Conservation (phyloP, 2,113 vertebrate species). For the Felis catus region F.catus_Fca126_mat1.0 CM031419.1:29390501-29391000, state of each 20-base stretch:
- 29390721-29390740: background rate
- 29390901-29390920: background rate
- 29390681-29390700: background rate
- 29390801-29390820: background rate
- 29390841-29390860: background rate
- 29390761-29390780: background rate
- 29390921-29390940: background rate
- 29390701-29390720: background rate
- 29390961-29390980: background rate
- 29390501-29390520: background rate
- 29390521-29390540: background rate
- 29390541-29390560: background rate
- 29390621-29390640: background rate
- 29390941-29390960: background rate
- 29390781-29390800: slow-evolving; percentile 84
- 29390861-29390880: background rate
- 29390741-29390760: rapidly evolving
- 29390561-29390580: background rate
- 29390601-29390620: background rate
- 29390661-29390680: background rate
- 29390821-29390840: background rate
- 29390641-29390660: background rate
- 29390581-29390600: background rate
- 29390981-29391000: slow-evolving; percentile 35
- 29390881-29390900: background rate